A percentile compares a stretch with the other conserved stretches of the same genome.
Conservation (phyloP, 2,113 vertebrate genomes). For the Brachyhypopomus gauderio region DNA sequence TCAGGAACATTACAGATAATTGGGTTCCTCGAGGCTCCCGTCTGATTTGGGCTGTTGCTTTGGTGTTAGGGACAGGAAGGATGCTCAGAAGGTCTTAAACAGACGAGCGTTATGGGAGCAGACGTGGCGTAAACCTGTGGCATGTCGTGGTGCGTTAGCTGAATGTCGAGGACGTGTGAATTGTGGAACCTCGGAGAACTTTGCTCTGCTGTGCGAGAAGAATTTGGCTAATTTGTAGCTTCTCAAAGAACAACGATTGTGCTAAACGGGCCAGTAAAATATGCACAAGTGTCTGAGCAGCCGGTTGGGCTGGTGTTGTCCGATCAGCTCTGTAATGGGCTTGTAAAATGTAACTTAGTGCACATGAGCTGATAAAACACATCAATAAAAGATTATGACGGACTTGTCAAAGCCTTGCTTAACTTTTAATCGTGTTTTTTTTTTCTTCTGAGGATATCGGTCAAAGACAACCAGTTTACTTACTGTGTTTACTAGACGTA, state of each 20-base stretch:
- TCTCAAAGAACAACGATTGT: neutral
- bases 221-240: neutral
- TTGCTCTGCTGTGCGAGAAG: neutral
- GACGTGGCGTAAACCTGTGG: too few species aligned
- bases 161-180: too few species aligned
- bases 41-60: neutral
- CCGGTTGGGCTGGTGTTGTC: too few species aligned
- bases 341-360: too few species aligned
- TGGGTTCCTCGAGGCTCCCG: neutral
- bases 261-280: neutral
- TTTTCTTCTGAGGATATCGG: neutral
- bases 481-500: slow-evolving; percentile 1
- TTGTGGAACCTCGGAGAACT: too few species aligned
- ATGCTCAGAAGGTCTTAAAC: neutral
- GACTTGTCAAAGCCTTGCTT: neutral
- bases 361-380: neutral
- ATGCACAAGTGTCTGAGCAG: too few species aligned
- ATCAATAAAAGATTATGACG: slow-evolving; percentile 4
- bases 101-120: too few species aligned
- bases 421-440: slow-evolving; percentile 6
- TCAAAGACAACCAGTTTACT: too few species aligned
- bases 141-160: too few species aligned
- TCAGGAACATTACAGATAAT: neutral
- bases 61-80: neutral
- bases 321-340: neutral